phyloP scores from a whole-genome alignment of 2,113 vertebrate genomes.

The Pica pica region DNA sequence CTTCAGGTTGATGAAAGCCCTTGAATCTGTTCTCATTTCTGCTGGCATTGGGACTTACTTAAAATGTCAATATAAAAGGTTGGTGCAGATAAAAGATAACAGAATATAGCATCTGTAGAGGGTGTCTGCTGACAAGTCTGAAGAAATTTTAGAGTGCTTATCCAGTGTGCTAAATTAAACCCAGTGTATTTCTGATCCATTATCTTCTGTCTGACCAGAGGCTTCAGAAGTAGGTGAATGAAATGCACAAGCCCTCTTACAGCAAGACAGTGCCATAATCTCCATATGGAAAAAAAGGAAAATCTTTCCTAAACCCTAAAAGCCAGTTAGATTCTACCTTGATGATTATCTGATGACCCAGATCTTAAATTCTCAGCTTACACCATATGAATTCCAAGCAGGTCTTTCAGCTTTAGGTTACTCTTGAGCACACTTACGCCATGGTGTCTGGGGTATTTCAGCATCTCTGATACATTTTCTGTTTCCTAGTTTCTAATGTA shows the following conservation, averaged over 20 bases:
- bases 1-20: neutral
- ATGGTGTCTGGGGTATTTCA: neutral
- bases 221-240: conserved; percentile 38
- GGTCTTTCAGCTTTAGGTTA: neutral
- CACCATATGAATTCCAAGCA: conserved; percentile 13
- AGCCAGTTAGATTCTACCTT: conserved; percentile 56
- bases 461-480: neutral
- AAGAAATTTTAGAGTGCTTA: neutral
- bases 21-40: neutral
- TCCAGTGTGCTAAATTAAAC: conserved; percentile 1
- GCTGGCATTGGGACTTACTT: neutral
- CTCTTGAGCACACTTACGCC: neutral
- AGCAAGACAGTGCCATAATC: conserved; percentile 20
- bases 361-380: conserved; percentile 18
- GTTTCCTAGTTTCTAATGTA: neutral
- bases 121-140: neutral
- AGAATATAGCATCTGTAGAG: neutral
- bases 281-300: conserved; percentile 55
- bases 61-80: neutral
- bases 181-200: neutral
- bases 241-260: conserved; percentile 1
- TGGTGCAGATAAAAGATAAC: neutral
- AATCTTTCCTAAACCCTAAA: conserved; percentile 53
- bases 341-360: conserved; percentile 58
- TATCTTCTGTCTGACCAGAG: conserved; percentile 32